phyloP scores from a whole-genome alignment of 2,797 vertebrate genomes.

The Pantherophis alleghaniensis region DNA sequence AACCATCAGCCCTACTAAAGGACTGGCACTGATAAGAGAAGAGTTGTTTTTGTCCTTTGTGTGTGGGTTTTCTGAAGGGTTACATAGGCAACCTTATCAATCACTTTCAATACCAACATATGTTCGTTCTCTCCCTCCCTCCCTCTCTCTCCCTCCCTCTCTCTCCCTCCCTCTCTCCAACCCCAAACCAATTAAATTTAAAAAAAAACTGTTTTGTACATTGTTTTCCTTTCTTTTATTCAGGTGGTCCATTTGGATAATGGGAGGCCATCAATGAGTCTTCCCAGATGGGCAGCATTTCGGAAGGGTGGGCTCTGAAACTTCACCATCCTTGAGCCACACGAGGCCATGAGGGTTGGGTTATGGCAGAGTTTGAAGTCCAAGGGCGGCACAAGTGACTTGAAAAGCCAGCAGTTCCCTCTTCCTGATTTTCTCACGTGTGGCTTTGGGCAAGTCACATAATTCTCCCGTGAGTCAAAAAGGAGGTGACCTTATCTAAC shows the following conservation, averaged over 20 bases:
- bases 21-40: background rate
- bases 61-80: background rate
- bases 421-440: background rate
- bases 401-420: background rate
- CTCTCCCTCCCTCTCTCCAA: background rate
- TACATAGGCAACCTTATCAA: background rate
- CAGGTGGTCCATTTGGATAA: background rate
- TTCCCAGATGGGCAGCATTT: background rate
- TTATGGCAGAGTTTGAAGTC: background rate
- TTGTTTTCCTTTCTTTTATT: background rate
- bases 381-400: background rate
- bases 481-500: conserved; percentile 1
- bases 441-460: background rate
- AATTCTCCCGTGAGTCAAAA: background rate
- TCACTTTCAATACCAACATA: background rate
- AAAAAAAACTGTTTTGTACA: background rate
- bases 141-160: too few relatives aligned
- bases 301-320: background rate
- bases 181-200: background rate
- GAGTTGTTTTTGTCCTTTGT: background rate
- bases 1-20: background rate
- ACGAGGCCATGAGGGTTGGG: background rate
- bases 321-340: background rate
- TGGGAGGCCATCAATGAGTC: background rate
- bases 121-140: too few relatives aligned